Evolutionary conservation across 2,888 invertebrate species (phyloP), one percentile per base, ranked within the genome.

Genomic region (Oscheius onirici): DNA sequence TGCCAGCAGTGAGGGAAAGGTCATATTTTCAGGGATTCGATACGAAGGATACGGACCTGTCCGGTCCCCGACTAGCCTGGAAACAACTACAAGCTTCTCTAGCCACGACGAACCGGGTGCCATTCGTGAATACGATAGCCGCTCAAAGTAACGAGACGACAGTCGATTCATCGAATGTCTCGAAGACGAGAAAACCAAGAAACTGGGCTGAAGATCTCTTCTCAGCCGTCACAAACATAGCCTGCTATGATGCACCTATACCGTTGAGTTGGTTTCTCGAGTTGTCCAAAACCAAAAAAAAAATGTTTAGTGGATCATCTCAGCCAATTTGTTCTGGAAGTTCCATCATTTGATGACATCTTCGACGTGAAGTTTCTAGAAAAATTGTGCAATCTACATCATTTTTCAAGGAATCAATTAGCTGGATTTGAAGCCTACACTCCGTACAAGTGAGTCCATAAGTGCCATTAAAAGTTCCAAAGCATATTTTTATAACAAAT

Each of bases 271-370:
- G 67, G 78, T 69, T 20, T 17, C 40, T 41, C 22, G 1, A 15
- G 2, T 15, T 15, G 0, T 17, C 66, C 28, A 15, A 51, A n/a
- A n/a, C n/a, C n/a, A n/a, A n/a, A n/a, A n/a, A n/a, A n/a, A n/a
- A n/a, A n/a, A n/a, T n/a, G 58, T 85, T 68, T 71, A 86, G 86
- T 86, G 86, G 79, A 84, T 41, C 86, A 83, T 72, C 79, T 86
- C 20, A 76, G 84, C 20, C 86, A 86, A 74, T 67, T 86, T 41
- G 73, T 86, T 2, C 54, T 86, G 17, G 81, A 83, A 70, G 71
- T 86, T 5, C 74, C 77, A 11, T 73, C 71, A 5, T 78, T 76
- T 57, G 79, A 83, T 10, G 44, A 74, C 10, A 73, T 86, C n/a
- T 86, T 75, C 72, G 75, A 79, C 22, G 43, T 74, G 34, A 54